Evolutionary conservation across 2,888 invertebrate genomes (phyloP).

Genomic region (Dynastes hyllus): DNA sequence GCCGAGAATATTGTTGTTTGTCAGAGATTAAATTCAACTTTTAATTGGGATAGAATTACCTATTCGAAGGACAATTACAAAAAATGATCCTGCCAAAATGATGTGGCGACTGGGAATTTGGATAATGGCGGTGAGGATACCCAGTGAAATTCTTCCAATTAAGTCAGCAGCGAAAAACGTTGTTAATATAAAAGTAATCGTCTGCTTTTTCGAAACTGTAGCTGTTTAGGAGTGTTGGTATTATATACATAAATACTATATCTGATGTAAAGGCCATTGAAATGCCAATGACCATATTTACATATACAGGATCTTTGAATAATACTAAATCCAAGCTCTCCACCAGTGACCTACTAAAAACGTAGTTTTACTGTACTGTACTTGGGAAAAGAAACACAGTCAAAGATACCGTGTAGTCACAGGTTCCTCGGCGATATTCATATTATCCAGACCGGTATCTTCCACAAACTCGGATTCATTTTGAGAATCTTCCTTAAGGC

Average conservation of each 20-base stretch:
- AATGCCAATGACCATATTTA: constrained; percentile 82
- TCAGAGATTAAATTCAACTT: background rate
- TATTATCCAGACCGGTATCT: too few species aligned
- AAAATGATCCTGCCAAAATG: constrained; percentile 79
- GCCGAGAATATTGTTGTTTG: too few species aligned
- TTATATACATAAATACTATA: constrained; percentile 80
- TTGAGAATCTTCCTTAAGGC: too few species aligned
- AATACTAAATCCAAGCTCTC: constrained; percentile 78
- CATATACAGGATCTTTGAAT: constrained; percentile 78
- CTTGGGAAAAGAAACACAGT: too few species aligned
- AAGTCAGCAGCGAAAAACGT: constrained; percentile 82
- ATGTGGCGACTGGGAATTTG: constrained; percentile 78
- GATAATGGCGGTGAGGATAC: constrained; percentile 77
- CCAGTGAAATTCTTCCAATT: constrained; percentile 77
- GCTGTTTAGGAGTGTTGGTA: constrained; percentile 78
- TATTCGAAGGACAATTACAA: constrained; percentile 78
- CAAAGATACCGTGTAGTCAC: too few species aligned
- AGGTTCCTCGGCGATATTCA: too few species aligned
- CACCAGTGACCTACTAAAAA: constrained; percentile 72
- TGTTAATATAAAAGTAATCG: constrained; percentile 80
- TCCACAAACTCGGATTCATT: too few species aligned
- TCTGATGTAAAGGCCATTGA: constrained; percentile 81
- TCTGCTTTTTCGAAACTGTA: constrained; percentile 75
- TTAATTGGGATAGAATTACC: background rate
- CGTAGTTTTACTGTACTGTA: too few species aligned